These are phyloP conservation scores for Mactromeris polynyma DNA, from an alignment of 2,888 invertebrate species.

Conservation along the genomic window DNA sequence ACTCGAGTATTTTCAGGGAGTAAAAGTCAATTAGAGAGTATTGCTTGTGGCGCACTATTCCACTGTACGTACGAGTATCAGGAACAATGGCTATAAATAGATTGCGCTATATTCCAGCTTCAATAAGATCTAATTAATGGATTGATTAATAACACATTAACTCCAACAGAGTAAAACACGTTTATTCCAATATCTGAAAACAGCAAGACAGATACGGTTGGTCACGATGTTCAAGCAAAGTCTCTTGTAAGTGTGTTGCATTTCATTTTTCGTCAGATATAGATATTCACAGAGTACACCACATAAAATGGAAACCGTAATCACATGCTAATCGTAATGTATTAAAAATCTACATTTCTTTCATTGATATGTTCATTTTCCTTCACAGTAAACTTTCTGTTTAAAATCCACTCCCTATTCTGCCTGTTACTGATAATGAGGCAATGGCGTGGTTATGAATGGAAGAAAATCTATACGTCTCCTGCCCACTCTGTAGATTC, in stretches of 20 bases:
- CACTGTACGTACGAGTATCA: not conserved
- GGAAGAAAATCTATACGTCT: conserved; percentile 36
- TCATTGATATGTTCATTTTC: not conserved
- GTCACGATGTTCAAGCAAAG: not conserved
- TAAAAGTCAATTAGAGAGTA: not conserved
- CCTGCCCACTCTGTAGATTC: not conserved
- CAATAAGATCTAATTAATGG: not conserved
- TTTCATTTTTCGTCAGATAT: not conserved
- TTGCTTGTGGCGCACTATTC: not conserved
- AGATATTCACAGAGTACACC: not conserved
- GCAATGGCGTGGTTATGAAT: conserved; percentile 24
- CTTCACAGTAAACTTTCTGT: not conserved
- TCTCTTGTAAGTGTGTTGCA: not conserved
- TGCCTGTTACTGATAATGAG: conserved; percentile 1
- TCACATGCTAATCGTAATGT: not conserved
- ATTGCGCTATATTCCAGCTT: not conserved
- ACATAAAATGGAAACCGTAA: not conserved
- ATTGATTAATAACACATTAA: not conserved
- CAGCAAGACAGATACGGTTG: not conserved
- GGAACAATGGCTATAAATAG: not conserved
- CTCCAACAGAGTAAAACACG: not conserved
- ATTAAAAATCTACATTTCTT: not conserved
- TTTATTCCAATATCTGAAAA: not conserved
- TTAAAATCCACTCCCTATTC: not conserved
- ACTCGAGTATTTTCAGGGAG: not conserved